phyloP scores from a whole-genome alignment of 2,888 invertebrate genomes.

The Elegia similella region DNA sequence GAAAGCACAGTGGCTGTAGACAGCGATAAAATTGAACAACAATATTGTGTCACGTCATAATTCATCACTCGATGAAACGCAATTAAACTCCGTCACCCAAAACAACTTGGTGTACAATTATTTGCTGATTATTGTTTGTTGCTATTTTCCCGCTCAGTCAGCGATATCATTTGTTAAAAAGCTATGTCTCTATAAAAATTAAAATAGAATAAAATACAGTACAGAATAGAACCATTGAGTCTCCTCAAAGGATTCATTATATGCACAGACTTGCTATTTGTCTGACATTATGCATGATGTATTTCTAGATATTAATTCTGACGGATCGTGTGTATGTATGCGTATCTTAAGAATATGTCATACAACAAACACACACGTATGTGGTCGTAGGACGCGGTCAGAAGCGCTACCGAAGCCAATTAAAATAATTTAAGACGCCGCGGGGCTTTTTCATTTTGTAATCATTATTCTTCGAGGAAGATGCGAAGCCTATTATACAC shows the following conservation, averaged over 20 bases:
- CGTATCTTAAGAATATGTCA: constrained; percentile 40
- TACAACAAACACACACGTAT: constrained; percentile 26
- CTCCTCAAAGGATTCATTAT: constrained; percentile 6
- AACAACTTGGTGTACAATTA: constrained; percentile 9
- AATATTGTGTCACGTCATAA: constrained; percentile 13
- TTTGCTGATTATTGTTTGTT: constrained; percentile 1
- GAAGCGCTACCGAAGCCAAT: constrained; percentile 80
- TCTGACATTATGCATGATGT: constrained; percentile 8
- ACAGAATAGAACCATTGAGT: constrained; percentile 1
- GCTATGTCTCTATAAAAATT: neutral
- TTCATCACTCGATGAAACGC: constrained; percentile 12
- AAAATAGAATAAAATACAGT: neutral
- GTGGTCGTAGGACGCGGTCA: constrained; percentile 43
- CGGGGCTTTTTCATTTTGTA: constrained; percentile 77
- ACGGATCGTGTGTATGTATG: constrained; percentile 37
- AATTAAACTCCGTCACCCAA: constrained; percentile 3
- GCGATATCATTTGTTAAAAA: constrained; percentile 9
- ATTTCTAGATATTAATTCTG: constrained; percentile 33
- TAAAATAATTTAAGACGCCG: constrained; percentile 81
- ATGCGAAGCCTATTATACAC: constrained; percentile 74
- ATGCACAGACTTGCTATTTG: constrained; percentile 6
- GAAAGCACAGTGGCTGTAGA: constrained; percentile 44
- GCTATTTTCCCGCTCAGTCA: neutral
- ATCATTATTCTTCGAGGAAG: constrained; percentile 75
- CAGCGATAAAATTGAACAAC: constrained; percentile 27